Conservation (phyloP, 2,888 invertebrate species). For the Adela reaumurella region DNA sequence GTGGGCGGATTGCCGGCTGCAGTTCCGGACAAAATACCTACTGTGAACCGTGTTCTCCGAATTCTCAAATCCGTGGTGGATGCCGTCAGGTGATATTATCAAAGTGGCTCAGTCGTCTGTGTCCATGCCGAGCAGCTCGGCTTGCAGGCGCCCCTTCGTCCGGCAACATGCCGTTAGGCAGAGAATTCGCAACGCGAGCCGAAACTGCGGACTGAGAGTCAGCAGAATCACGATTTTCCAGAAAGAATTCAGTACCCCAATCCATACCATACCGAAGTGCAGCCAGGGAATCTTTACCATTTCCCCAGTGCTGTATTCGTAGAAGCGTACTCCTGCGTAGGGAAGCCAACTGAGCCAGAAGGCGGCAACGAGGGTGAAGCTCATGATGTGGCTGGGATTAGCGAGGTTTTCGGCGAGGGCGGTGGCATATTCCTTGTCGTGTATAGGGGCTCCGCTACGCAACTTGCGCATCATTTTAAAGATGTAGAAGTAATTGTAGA, state of each 20-base stretch:
- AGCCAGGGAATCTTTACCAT: slow-evolving; percentile 74
- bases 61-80: no score
- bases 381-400: slow-evolving; percentile 94
- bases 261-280: slow-evolving; percentile 91
- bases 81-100: no score
- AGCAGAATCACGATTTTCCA: slow-evolving; percentile 93
- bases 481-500: slow-evolving; percentile 93
- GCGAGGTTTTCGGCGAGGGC: slow-evolving; percentile 87
- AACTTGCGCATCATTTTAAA: slow-evolving; percentile 88
- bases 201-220: slow-evolving; percentile 88
- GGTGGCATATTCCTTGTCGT: slow-evolving; percentile 90
- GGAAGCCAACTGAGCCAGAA: slow-evolving; percentile 96
- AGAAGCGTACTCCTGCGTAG: slow-evolving; percentile 77
- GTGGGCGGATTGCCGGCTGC: no score
- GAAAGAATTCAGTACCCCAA: slow-evolving; percentile 91
- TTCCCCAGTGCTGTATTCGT: slow-evolving; percentile 65
- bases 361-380: slow-evolving; percentile 84
- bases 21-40: no score
- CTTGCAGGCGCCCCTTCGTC: slow-evolving; percentile 77
- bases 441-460: slow-evolving; percentile 79
- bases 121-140: slow-evolving; percentile 82
- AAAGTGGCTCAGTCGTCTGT: slow-evolving; percentile 82
- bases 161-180: slow-evolving; percentile 88
- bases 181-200: slow-evolving; percentile 81
- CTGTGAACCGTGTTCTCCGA: no score